Evolutionary conservation across 2,888 invertebrate species (phyloP).

Genomic region (Formica aserva): DNA sequence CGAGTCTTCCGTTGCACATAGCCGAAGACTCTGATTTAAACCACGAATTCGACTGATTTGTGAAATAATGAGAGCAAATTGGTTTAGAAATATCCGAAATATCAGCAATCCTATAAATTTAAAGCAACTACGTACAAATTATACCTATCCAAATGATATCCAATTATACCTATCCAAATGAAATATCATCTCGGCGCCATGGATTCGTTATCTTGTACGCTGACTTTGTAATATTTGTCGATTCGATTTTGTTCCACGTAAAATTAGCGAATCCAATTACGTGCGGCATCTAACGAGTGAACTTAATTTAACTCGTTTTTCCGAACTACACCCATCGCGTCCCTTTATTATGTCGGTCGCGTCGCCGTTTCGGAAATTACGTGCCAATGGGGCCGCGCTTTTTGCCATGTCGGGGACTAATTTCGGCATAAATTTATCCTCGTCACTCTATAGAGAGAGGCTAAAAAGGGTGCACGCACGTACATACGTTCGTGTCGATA

Average conservation of each 20-base stretch:
- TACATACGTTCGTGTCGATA: not conserved
- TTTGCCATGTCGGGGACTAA: constrained; percentile 22
- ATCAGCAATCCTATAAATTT: constrained; percentile 4
- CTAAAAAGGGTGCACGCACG: not conserved
- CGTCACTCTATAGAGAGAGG: not conserved
- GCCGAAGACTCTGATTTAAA: constrained; percentile 8
- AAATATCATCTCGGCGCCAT: not conserved
- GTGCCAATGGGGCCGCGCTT: not conserved
- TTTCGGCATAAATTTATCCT: constrained; percentile 26
- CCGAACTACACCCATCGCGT: not conserved
- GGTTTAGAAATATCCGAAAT: not conserved
- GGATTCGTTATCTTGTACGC: not conserved
- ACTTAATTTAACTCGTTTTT: constrained; percentile 36
- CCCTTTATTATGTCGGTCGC: constrained; percentile 31
- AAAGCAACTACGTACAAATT: not conserved
- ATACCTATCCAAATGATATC: not conserved
- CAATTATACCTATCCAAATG: not conserved
- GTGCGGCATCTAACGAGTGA: constrained; percentile 13
- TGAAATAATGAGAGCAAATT: not conserved
- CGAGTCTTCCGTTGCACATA: not conserved
- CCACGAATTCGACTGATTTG: not conserved
- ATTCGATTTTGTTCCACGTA: constrained; percentile 15
- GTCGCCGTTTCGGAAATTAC: constrained; percentile 36
- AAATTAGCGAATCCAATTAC: constrained; percentile 41
- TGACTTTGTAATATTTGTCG: constrained; percentile 19